A percentile compares a stretch with the other conserved stretches of the same genome.
These are phyloP conservation scores for Amblyjoppa fuscipennis DNA, from an alignment of 2,888 invertebrate species.

Conservation along the genomic window DNA sequence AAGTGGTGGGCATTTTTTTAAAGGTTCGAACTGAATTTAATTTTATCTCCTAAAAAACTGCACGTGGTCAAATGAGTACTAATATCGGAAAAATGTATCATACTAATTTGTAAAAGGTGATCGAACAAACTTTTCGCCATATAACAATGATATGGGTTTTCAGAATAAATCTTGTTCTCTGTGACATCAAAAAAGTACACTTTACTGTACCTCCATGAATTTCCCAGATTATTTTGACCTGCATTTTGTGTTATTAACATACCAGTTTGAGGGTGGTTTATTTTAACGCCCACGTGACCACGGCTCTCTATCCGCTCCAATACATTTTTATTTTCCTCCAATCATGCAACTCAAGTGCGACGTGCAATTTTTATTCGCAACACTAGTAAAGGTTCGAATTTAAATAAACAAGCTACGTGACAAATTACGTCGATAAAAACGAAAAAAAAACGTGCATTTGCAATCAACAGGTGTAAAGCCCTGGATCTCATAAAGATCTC, in stretches of 20 bases:
- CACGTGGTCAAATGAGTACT: neutral
- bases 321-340: neutral
- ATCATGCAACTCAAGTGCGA: constrained; percentile 41
- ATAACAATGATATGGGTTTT: neutral
- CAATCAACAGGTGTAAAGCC: constrained; percentile 39
- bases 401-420: constrained; percentile 15
- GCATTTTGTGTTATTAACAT: neutral
- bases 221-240: neutral
- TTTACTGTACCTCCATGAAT: neutral
- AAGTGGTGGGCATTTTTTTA: neutral
- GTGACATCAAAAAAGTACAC: neutral
- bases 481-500: constrained; percentile 5
- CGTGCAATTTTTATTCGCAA: constrained; percentile 53
- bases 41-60: neutral
- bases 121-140: neutral
- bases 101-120: constrained; percentile 2
- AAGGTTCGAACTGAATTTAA: neutral
- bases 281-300: constrained; percentile 3
- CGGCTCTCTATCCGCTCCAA: neutral
- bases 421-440: constrained; percentile 23
- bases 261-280: neutral
- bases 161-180: neutral
- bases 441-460: constrained; percentile 55
- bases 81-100: neutral
- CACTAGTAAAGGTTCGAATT: constrained; percentile 5